Conservation (phyloP, 2,113 vertebrate genomes). For the Hepsetus odoe region DNA sequence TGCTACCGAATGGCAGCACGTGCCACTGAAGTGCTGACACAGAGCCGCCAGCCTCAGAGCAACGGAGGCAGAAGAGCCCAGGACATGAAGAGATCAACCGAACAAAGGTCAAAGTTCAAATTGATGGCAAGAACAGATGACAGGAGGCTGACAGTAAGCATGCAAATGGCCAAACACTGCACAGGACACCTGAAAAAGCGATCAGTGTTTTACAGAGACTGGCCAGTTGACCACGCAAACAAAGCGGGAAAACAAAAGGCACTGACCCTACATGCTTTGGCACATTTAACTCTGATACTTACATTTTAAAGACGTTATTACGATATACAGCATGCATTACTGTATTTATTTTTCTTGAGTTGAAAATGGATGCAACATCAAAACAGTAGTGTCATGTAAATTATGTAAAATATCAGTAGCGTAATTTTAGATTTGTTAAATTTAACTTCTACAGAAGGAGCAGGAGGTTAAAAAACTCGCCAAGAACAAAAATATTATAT, state of each 20-base stretch:
- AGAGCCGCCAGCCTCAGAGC: neutral
- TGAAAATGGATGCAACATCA: no score
- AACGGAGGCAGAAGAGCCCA: constrained; percentile 4
- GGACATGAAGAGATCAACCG: constrained; percentile 1
- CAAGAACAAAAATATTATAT: no score
- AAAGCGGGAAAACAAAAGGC: neutral
- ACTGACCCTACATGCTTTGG: neutral
- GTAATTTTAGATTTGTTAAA: no score
- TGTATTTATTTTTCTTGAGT: no score
- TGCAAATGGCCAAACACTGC: constrained; percentile 18
- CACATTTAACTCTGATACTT: neutral
- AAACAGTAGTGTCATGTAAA: no score
- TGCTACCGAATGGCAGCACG: neutral
- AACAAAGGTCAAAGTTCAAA: constrained; percentile 33
- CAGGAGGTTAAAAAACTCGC: no score
- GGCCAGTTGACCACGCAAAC: neutral
- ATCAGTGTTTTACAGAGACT: neutral
- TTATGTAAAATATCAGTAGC: no score
- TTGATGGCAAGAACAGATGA: neutral
- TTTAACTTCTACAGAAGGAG: no score
- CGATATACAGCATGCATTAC: no score
- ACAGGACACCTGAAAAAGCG: constrained; percentile 20
- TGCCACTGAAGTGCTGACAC: constrained; percentile 1
- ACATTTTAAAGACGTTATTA: no score
- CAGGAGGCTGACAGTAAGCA: neutral